Evolutionary conservation across 2,888 invertebrate species (phyloP).

Genomic region (Agriopis aurantiaria): DNA sequence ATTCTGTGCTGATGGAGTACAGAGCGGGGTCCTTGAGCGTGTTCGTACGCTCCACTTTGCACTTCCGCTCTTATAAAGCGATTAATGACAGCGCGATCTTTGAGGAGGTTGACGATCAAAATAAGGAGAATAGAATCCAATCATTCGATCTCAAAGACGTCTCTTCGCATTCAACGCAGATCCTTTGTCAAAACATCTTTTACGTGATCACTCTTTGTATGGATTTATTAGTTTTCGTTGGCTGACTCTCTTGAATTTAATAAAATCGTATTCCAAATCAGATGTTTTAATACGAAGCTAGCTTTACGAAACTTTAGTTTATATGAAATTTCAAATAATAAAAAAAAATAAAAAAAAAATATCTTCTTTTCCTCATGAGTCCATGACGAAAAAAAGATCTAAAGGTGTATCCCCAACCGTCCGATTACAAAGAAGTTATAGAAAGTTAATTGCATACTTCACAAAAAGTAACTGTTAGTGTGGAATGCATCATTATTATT

Average conservation of each 20-base stretch:
- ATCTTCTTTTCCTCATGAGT: neutral
- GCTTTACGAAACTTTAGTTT: neutral
- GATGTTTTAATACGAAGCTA: neutral
- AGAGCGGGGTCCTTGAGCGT: conserved; percentile 61
- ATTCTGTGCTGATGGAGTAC: conserved; percentile 28
- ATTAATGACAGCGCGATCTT: conserved; percentile 78
- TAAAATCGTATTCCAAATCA: conserved; percentile 14
- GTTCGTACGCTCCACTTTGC: conserved; percentile 78
- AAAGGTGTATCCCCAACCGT: too few species aligned
- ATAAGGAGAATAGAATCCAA: conserved; percentile 75
- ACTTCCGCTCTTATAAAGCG: conserved; percentile 80
- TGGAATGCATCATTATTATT: too few species aligned
- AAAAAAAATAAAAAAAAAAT: too few species aligned
- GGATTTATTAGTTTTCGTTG: conserved; percentile 34
- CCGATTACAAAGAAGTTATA: too few species aligned
- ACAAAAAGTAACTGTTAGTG: too few species aligned
- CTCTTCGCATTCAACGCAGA: conserved; percentile 43
- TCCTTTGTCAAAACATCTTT: conserved; percentile 46
- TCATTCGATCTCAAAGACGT: conserved; percentile 58
- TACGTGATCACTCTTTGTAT: conserved; percentile 34
- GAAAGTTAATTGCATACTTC: too few species aligned
- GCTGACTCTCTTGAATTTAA: conserved; percentile 26
- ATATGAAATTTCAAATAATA: neutral
- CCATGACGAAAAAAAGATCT: too few species aligned
- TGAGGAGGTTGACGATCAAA: conserved; percentile 68